Conservation (phyloP, 2,113 vertebrate genomes). For the Lampris megalopsis region DNA sequence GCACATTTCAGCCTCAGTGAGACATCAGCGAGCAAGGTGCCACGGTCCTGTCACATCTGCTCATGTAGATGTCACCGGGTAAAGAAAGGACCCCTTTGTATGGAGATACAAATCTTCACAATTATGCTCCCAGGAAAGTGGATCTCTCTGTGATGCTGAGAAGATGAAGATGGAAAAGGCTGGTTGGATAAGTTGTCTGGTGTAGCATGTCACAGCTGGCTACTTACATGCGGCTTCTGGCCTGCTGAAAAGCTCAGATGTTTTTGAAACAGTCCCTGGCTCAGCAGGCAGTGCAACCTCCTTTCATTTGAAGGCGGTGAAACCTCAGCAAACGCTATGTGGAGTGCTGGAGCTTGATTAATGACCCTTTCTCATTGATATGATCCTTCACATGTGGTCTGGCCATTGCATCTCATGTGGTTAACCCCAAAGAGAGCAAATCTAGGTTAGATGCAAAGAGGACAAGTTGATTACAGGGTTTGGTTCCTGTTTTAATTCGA, state of each 20-base stretch:
- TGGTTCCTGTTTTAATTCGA: conserved; percentile 64
- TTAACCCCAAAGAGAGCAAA: conserved; percentile 71
- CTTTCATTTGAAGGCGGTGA: conserved; percentile 62
- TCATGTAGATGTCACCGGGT: conserved; percentile 7
- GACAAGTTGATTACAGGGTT: conserved; percentile 65
- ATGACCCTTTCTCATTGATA: conserved; percentile 74
- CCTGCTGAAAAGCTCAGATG: conserved; percentile 37
- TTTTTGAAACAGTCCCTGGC: conserved; percentile 40
- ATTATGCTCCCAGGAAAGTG: not conserved
- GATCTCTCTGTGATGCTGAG: not conserved
- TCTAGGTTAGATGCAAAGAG: conserved; percentile 52
- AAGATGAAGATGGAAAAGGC: not conserved
- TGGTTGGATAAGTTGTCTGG: conserved; percentile 29
- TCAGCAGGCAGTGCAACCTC: conserved; percentile 26
- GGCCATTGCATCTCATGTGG: conserved; percentile 76
- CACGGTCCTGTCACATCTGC: conserved; percentile 17
- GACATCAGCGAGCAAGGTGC: not conserved
- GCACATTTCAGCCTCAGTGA: not conserved
- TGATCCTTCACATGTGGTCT: conserved; percentile 78
- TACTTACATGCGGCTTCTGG: conserved; percentile 25
- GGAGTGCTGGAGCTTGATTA: conserved; percentile 68
- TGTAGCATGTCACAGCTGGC: conserved; percentile 21
- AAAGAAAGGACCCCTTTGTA: not conserved
- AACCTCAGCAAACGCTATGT: conserved; percentile 73
- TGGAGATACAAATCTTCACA: conserved; percentile 3